phyloP scores from a whole-genome alignment of 1,140 invertebrate species.

The Leptinotarsa lineolata region DNA sequence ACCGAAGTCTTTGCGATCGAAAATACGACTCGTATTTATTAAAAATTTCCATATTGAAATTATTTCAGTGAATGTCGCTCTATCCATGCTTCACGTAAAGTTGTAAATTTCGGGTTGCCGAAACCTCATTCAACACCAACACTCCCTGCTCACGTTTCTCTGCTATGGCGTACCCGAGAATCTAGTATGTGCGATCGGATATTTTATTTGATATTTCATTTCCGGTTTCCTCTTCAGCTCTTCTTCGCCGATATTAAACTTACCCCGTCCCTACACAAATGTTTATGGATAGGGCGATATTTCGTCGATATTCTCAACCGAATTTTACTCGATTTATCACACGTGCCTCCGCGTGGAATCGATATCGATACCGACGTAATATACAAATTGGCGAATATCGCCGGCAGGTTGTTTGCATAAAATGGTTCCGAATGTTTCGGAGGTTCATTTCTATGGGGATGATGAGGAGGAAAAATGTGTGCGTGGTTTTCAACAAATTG shows the following conservation, averaged over 20 bases:
- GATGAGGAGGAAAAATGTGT: background rate
- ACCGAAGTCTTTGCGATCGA: no score
- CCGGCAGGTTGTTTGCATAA: background rate
- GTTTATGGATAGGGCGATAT: conserved; percentile 5
- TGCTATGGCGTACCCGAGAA: no score
- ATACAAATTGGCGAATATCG: conserved; percentile 9
- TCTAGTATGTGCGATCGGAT: background rate
- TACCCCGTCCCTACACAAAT: conserved; percentile 5
- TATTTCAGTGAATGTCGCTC: no score
- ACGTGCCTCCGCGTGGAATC: background rate
- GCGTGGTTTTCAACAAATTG: background rate
- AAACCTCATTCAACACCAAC: no score
- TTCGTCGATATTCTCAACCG: background rate
- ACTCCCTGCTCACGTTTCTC: no score
- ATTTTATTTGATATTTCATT: conserved; percentile 5
- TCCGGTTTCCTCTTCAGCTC: background rate
- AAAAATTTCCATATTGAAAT: no score
- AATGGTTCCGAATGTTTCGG: background rate
- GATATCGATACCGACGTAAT: conserved; percentile 2
- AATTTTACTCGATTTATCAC: background rate
- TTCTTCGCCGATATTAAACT: conserved; percentile 3
- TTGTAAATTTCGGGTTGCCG: no score
- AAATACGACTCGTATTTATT: no score
- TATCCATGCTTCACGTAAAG: no score
- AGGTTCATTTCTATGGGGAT: background rate